Evolutionary conservation across 2,888 invertebrate species (phyloP).

Genomic region (Lypha dubia): DNA sequence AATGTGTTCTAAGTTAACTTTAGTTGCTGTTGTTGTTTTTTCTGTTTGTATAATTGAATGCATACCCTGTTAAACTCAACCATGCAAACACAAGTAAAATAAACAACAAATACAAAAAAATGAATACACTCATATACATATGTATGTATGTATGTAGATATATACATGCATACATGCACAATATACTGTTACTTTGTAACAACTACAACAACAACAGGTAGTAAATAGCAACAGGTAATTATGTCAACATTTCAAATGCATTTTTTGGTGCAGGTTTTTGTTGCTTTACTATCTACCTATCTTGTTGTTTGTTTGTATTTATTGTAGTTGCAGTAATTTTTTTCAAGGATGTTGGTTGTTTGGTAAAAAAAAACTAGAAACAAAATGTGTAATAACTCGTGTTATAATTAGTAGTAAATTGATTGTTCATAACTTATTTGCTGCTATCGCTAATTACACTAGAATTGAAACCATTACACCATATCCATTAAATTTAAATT

Average conservation of each 20-base stretch:
- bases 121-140: neutral
- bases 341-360: constrained; percentile 56
- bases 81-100: constrained; percentile 40
- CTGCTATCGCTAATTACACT: constrained; percentile 51
- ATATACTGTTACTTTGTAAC: constrained; percentile 36
- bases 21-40: neutral
- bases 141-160: neutral
- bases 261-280: constrained; percentile 59
- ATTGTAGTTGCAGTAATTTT: constrained; percentile 13
- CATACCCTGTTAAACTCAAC: constrained; percentile 60
- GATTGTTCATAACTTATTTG: constrained; percentile 53
- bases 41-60: constrained; percentile 38
- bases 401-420: constrained; percentile 40
- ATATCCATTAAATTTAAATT: neutral
- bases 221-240: constrained; percentile 67
- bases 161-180: neutral
- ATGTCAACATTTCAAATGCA: constrained; percentile 69
- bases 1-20: constrained; percentile 48
- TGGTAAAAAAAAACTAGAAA: constrained; percentile 1
- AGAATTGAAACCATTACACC: constrained; percentile 30
- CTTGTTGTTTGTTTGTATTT: constrained; percentile 43
- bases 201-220: constrained; percentile 54
- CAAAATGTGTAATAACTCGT: constrained; percentile 37
- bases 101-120: neutral
- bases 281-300: constrained; percentile 42